Evolutionary conservation across 2,888 invertebrate genomes (phyloP).

Genomic region (Hirtodrosophila trivittata): DNA sequence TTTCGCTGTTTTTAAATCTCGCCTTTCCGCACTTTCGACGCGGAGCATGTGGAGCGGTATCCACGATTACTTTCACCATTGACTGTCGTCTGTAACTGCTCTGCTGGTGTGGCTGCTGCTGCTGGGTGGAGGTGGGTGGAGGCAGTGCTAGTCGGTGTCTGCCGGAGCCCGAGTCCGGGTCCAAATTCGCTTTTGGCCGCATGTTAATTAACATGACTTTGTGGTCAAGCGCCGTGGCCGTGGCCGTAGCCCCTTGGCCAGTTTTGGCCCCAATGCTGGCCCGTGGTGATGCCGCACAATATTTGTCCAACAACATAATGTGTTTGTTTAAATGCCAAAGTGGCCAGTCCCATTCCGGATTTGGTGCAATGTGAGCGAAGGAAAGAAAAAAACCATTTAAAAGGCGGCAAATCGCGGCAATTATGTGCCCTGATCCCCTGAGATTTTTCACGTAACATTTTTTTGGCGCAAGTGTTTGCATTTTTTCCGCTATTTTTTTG

Average conservation of each 20-base stretch:
- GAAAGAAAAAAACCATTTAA: constrained; percentile 68
- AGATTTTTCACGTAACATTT: constrained; percentile 37
- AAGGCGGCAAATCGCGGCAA: constrained; percentile 76
- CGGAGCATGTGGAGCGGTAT: no score
- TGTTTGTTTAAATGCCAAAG: constrained; percentile 70
- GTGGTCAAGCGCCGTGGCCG: constrained; percentile 63
- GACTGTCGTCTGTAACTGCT: no score
- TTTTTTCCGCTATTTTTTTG: constrained; percentile 13
- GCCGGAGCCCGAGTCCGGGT: not conserved
- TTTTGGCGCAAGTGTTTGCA: constrained; percentile 3
- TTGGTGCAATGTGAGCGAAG: constrained; percentile 29
- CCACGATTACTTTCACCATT: no score
- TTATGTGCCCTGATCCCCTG: constrained; percentile 59
- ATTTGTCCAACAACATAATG: constrained; percentile 73
- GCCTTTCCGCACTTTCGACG: no score
- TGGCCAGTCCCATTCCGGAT: constrained; percentile 29
- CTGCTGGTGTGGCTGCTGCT: no score
- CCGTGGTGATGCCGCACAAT: constrained; percentile 31
- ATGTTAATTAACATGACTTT: constrained; percentile 81
- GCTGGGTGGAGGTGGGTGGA: not conserved
- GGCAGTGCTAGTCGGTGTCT: not conserved
- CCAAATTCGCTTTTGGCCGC: constrained; percentile 52
- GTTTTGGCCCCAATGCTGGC: constrained; percentile 1
- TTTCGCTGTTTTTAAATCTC: no score
- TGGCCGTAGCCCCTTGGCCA: constrained; percentile 15